Percentiles rank a stretch among this genome's conserved stretches.
phyloP scores from a whole-genome alignment of 2,888 invertebrate species.

The Nomada ferruginata region DNA sequence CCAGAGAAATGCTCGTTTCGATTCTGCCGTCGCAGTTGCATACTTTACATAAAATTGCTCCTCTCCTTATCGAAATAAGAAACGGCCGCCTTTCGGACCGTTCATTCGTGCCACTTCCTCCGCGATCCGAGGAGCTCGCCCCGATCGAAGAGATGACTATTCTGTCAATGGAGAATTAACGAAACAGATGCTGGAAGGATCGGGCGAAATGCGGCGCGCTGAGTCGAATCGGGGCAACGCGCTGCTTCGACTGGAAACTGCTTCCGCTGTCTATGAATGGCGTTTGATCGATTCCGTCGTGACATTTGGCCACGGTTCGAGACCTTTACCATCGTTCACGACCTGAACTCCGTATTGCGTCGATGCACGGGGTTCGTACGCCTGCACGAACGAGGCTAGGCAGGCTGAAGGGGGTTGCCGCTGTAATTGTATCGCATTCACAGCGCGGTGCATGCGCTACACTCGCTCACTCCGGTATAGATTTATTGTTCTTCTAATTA shows the following conservation, averaged over 20 bases:
- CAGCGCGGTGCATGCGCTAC: slow-evolving; percentile 36
- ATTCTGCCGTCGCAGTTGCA: background rate
- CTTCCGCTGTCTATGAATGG: slow-evolving; percentile 34
- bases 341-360: slow-evolving; percentile 25
- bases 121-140: too few species aligned
- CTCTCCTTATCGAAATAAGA: too few species aligned
- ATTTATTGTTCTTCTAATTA: slow-evolving; percentile 58
- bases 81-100: too few species aligned
- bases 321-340: slow-evolving; percentile 59
- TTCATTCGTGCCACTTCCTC: background rate
- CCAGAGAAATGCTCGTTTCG: background rate
- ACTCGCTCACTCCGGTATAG: slow-evolving; percentile 31
- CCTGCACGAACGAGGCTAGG: slow-evolving; percentile 20
- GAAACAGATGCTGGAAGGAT: background rate
- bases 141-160: too few species aligned
- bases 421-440: slow-evolving; percentile 37
- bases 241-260: background rate
- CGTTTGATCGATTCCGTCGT: slow-evolving; percentile 55
- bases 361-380: slow-evolving; percentile 25
- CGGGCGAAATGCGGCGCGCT: background rate
- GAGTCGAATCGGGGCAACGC: background rate
- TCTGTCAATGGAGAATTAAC: background rate
- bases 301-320: slow-evolving; percentile 61
- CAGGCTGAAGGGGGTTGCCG: slow-evolving; percentile 18
- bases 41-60: background rate